Conservation (phyloP, 2,113 vertebrate species). For the Thunnus thynnus region DNA sequence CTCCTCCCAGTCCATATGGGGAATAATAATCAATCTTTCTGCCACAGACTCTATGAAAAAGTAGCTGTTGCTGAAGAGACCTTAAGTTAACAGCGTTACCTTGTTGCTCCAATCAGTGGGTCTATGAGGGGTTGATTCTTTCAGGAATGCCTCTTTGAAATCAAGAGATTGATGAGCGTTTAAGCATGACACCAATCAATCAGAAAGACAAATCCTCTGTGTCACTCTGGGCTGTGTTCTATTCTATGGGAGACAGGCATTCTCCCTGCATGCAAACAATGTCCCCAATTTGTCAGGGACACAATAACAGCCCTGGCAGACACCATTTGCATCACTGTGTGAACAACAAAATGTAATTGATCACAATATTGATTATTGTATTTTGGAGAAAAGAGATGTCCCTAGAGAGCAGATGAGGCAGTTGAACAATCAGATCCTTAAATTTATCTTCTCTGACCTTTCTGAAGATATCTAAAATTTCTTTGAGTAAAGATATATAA, state of each 20-base stretch:
- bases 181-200: constrained; percentile 81
- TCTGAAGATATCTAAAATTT: constrained; percentile 51
- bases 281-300: constrained; percentile 80
- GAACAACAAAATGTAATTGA: constrained; percentile 82
- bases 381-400: constrained; percentile 75
- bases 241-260: constrained; percentile 78
- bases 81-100: constrained; percentile 35
- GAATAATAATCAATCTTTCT: constrained; percentile 75
- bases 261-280: constrained; percentile 78
- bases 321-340: constrained; percentile 81
- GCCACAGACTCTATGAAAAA: constrained; percentile 55
- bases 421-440: constrained; percentile 66
- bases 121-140: constrained; percentile 59
- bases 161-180: constrained; percentile 75
- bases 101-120: constrained; percentile 41
- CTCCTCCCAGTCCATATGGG: constrained; percentile 59
- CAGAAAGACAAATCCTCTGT: constrained; percentile 76
- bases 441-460: constrained; percentile 75
- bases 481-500: constrained; percentile 24
- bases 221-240: constrained; percentile 56
- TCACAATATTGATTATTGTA: constrained; percentile 80
- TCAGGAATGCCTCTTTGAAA: constrained; percentile 59
- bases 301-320: constrained; percentile 79
- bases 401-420: constrained; percentile 51
- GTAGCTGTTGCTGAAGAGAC: constrained; percentile 31